Base-by-base conservation (phyloP, 2,113 vertebrate species). In the Oncorhynchus nerka region DNA sequence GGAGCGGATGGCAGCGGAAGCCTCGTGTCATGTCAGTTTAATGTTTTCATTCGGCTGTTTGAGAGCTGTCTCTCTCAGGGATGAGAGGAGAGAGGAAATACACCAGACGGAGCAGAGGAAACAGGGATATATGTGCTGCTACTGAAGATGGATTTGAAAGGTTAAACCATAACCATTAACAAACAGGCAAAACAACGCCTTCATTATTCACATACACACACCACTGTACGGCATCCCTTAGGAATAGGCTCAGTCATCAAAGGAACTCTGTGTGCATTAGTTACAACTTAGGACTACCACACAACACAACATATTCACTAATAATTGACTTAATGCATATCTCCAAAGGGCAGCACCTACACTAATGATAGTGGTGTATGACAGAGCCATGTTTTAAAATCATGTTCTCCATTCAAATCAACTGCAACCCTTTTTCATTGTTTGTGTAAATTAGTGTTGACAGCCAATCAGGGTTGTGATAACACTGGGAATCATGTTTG, bases 91-190 rank as follows among this genome's bases (percentile, higher is more conserved):
- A 68, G 49, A 68, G 59, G 11, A 9, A 5, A n/a, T 45, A 55
- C 19, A 49, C 2, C 28, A 71, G 4, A 7, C 16, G 16, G 62
- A 51, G 2, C 26, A 64, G 24, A 75, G 24, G 62, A 16, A 81
- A 75, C 39, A 34, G 65, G 70, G 75, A 15, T 15, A 20, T 22
- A 49, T 8, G 26, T 62, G 59, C 8, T 62, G 59, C 68, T 75
- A 48, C 34, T 13, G 8, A 45, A 68, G 20, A 78, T 73, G 71
- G 76, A 89, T 91, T 89, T 90, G 89, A 90, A 76, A 88, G 85
- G 88, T 86, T 89, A 87, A 90, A 90, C 49, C 86, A 1, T 49
- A 0, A 70, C 83, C 22, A 90, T 88, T 88, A 92, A 81, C 82
- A 87, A 89, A 89, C 84, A 89, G 86, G 75, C 66, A 48, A 79